Base-by-base conservation (phyloP, 1,140 invertebrate genomes). In the Xylocopa sonorina region DNA sequence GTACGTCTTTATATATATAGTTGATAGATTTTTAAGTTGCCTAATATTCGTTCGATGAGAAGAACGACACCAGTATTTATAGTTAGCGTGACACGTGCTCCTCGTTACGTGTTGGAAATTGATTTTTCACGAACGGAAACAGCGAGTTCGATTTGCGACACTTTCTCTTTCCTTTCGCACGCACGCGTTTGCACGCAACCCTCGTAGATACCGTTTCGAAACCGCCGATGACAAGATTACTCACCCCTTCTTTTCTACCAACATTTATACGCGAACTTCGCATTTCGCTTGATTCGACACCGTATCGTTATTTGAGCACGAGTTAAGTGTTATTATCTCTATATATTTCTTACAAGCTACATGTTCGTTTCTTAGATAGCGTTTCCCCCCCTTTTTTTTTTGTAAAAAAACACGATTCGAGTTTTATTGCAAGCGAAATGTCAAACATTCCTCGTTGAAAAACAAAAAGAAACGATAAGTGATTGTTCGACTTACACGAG, bases 51-150 rank as follows among this genome's bases (percentile, higher is more conserved):
- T 58, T 64, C 53, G 43, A 55, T 18, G 48, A 78, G 9, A 21
- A 58, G 53, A 75, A 60, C 72, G 51, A 73, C 29, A 46, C 62
- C 78, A 76, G 78, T 80, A 80, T 76, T 75, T 48, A n/a, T 76
- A 76, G 63, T 67, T 58, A 68, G 32, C 7, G 48, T 55, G 67
- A 53, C 38, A 21, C 62, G 24, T 32, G 34, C 18, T 32, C 67
- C 32, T 32, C 34, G 18, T 2, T 34, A 32, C 6, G 43, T 9
- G 18, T 53, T 2, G 24, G 27, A 41, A 38, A 14, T 18, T n/a
- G n/a, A 18, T 27, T 21, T 57, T 38, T 38, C 18, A 46, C 18
- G 29, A 34, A 50, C 16, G 34, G 6, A 18, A 38, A 29, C 24
- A 55, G 32, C 48, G 41, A 46, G 38, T 58, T 67, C 32, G 66